phyloP scores from a whole-genome alignment of 2,888 invertebrate species.

The Metellina segmentata region DNA sequence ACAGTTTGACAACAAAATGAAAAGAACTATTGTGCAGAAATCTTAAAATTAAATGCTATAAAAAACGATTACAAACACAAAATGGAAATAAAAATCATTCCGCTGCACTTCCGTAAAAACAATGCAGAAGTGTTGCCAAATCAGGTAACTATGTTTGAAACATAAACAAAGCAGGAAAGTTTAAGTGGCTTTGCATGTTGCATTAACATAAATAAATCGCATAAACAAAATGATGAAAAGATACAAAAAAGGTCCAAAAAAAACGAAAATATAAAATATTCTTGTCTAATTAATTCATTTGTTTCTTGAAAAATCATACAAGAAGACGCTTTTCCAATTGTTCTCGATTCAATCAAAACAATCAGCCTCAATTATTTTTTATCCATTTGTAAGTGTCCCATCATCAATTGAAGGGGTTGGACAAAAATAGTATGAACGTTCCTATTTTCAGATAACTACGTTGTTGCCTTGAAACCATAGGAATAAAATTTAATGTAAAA shows the following conservation, averaged over 20 bases:
- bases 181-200: not conserved
- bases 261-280: too few species aligned
- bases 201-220: not conserved
- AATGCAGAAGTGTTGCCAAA: slow-evolving; percentile 63
- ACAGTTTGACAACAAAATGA: slow-evolving; percentile 12
- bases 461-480: too few species aligned
- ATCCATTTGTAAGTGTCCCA: too few species aligned
- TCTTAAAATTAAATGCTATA: slow-evolving; percentile 30
- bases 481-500: too few species aligned
- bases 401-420: too few species aligned
- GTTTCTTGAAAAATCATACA: too few species aligned
- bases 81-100: slow-evolving; percentile 53
- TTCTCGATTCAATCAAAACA: too few species aligned
- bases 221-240: not conserved
- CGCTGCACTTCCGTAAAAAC: slow-evolving; percentile 76
- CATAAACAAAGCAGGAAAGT: not conserved
- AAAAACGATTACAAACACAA: slow-evolving; percentile 41
- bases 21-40: not conserved
- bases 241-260: not conserved
- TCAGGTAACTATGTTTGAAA: not conserved
- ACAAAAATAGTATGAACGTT: too few species aligned
- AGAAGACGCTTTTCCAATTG: too few species aligned
- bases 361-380: too few species aligned
- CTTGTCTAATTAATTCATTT: too few species aligned
- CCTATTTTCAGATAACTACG: too few species aligned